phyloP scores from a whole-genome alignment of 2,113 vertebrate genomes.

The Xyliphius kryptos region DNA sequence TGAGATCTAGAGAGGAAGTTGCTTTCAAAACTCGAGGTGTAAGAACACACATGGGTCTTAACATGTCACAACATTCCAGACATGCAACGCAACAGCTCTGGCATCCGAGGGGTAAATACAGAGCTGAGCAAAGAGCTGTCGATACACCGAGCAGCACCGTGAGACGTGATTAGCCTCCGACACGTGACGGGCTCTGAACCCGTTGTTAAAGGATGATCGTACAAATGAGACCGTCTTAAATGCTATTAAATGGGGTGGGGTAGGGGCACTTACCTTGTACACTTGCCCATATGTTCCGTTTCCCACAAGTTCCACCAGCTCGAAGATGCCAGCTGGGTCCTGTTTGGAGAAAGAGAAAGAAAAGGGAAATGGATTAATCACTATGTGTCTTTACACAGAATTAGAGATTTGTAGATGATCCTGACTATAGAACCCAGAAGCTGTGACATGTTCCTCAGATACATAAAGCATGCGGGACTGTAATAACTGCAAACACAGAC shows the following conservation, averaged over 20 bases:
- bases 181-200: background rate
- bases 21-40: background rate
- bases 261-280: constrained; percentile 79
- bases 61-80: constrained; percentile 39
- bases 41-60: constrained; percentile 31
- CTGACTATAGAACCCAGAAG: too few species aligned
- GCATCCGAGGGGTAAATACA: constrained; percentile 5
- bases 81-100: background rate
- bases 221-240: background rate
- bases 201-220: background rate
- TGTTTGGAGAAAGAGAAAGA: constrained; percentile 49
- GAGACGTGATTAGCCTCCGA: background rate
- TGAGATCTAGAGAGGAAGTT: background rate
- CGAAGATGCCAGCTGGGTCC: constrained; percentile 97
- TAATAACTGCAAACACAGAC: too few species aligned
- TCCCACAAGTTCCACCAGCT: constrained; percentile 94
- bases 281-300: constrained; percentile 98
- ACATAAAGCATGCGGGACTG: too few species aligned
- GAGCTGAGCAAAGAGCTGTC: background rate
- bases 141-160: background rate
- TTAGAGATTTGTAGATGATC: too few species aligned
- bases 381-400: constrained; percentile 13
- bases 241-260: background rate
- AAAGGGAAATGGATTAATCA: constrained; percentile 13
- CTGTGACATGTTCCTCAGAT: too few species aligned